Evolutionary conservation across 2,888 invertebrate genomes (phyloP).

Genomic region (Venusia cambrica): DNA sequence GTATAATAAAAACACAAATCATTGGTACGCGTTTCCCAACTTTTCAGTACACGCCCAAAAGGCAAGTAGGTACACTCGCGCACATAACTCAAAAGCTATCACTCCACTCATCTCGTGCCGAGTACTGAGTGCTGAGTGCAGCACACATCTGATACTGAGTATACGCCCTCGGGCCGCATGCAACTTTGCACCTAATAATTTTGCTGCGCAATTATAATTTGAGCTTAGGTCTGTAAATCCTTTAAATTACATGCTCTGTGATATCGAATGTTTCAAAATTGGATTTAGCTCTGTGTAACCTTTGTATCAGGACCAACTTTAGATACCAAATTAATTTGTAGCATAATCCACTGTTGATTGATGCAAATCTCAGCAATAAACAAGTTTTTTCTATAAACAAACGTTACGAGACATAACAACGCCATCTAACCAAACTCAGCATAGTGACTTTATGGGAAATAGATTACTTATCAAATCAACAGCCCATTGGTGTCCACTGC

Average conservation of each 20-base stretch:
- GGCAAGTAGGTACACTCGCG: conserved; percentile 36
- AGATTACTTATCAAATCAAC: too few relatives aligned
- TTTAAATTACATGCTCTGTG: conserved; percentile 17
- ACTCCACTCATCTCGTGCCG: conserved; percentile 57
- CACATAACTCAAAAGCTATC: conserved; percentile 55
- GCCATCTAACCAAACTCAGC: too few relatives aligned
- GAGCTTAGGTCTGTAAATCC: conserved; percentile 15
- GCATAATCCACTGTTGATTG: too few relatives aligned
- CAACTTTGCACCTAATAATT: conserved; percentile 74
- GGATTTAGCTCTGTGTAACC: conserved; percentile 2
- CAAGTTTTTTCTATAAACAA: too few relatives aligned
- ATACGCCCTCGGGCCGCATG: conserved; percentile 44
- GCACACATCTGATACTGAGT: conserved; percentile 58
- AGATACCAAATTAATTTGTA: too few relatives aligned
- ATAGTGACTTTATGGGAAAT: too few relatives aligned
- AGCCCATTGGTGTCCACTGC: too few relatives aligned
- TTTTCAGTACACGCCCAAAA: conserved; percentile 7
- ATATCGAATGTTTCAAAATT: conserved; percentile 12
- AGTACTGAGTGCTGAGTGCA: too few relatives aligned
- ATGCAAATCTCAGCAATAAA: too few relatives aligned
- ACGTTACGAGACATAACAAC: too few relatives aligned
- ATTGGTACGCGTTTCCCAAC: conserved; percentile 1
- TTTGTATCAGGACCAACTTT: too few relatives aligned
- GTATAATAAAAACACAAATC: too few relatives aligned
- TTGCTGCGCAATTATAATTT: conserved; percentile 52